These are phyloP conservation scores for Hemicentrotus pulcherrimus DNA, from an alignment of 35 echinoderm and acorn worm species.

Conservation along the genomic window DNA sequence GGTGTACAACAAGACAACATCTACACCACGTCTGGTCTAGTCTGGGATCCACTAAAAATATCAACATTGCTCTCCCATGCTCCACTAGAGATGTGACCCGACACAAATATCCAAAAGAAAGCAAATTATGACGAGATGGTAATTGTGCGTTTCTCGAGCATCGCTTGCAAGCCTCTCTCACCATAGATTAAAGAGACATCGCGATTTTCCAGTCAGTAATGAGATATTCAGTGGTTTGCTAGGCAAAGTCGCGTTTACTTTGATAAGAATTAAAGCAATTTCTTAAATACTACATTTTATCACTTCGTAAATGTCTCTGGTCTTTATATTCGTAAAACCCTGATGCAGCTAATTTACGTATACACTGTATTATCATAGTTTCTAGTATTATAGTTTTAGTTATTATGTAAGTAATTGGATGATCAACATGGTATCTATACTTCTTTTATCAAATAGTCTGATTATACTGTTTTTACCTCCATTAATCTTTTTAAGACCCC, in stretches of 20 bases:
- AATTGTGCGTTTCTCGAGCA: constrained; percentile 35
- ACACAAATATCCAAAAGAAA: constrained; percentile 40
- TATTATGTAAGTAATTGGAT: no score
- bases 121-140: constrained; percentile 13
- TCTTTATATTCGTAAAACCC: no score
- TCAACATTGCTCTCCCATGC: neutral
- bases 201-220: neutral
- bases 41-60: neutral
- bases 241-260: neutral
- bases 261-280: no score
- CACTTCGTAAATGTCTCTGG: no score
- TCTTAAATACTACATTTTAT: no score
- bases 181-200: neutral
- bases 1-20: neutral
- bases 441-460: no score
- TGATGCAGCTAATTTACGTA: no score
- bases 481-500: no score
- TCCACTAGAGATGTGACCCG: constrained; percentile 14
- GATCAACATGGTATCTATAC: no score
- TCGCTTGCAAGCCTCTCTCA: neutral
- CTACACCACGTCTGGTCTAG: neutral
- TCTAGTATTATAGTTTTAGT: no score
- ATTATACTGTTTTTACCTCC: no score
- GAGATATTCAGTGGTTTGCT: neutral
- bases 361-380: no score